Base-by-base conservation (phyloP, 2,797 vertebrate species). In the Sebastes steindachneri region DNA sequence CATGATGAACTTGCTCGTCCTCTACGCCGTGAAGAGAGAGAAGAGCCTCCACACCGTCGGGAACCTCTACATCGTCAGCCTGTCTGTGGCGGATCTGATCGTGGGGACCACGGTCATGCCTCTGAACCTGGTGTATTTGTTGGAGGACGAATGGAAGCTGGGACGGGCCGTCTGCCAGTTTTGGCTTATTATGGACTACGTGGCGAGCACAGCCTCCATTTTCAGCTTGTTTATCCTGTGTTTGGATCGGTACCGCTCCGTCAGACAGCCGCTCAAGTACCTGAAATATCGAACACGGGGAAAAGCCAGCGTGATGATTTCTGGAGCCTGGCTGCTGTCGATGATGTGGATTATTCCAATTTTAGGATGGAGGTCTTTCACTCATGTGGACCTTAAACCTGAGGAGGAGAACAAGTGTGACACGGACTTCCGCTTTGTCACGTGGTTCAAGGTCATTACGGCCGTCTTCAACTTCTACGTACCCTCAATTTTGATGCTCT, bases 181-280 rank as follows among this genome's bases (percentile, higher is more conserved):
- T 85, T 99, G 98, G 98, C 93, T 99, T 8, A 98, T 98, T 14
- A 98, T 98, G 97, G 98, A 99, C 84, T 99, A 99, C 0, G 98
- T 99, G 67, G 98, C 98, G 7, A 98, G 97, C 90, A 99, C 98
- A 0, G 98, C 98, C 1, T 99, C 98, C 1, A 99, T 99, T 58
- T 98, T 99, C 83, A 99, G 96, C 29, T 94, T 99, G 79, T 98
- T 99, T 77, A 96, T 99, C 60, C 79, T 99, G 66, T 99, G 98
- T 88, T 82, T 99, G 66, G 98, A 99, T 83, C 95, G 98, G 7
- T 99, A 99, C 72, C 97, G 97, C 33, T 99, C 98, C 0, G 96
- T 99, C 60, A 97, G 95, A 78, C 97, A 98, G 77, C 98, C 98
- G 0, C 93, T 99, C 3, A 91, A 90, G n/a, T 99, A 99, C 85